phyloP scores from a whole-genome alignment of 2,797 vertebrate genomes.

The Tympanoctomys barrerae region DNA sequence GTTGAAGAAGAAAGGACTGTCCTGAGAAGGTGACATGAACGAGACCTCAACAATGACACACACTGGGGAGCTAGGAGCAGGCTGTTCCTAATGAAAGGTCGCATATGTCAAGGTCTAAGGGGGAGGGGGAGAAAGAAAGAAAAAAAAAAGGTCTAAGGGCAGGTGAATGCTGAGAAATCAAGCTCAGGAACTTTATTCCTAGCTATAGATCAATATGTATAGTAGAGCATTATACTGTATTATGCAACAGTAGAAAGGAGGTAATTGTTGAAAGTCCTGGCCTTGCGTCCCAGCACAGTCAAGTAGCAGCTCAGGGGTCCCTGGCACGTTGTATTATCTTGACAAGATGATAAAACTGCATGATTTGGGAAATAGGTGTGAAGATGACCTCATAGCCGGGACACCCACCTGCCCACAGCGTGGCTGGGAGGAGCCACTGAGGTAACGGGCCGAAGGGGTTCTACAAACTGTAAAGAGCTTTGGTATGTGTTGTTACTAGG shows the following conservation, averaged over 20 bases:
- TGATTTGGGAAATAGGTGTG: background rate
- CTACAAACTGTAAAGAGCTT: conserved; percentile 2
- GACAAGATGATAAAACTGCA: background rate
- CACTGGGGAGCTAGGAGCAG: background rate
- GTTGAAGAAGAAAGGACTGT: background rate
- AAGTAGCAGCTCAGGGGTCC: background rate
- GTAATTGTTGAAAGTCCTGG: background rate
- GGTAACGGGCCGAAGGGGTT: background rate
- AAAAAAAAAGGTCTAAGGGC: background rate
- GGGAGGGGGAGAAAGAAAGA: too few species aligned
- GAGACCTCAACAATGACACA: background rate
- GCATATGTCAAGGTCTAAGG: too few species aligned
- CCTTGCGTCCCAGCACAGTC: background rate
- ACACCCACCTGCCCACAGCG: background rate
- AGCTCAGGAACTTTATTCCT: background rate
- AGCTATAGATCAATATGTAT: background rate
- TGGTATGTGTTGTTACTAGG: background rate
- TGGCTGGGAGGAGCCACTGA: background rate
- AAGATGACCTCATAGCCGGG: background rate
- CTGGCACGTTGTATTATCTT: background rate
- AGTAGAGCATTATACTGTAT: background rate
- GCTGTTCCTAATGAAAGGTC: background rate
- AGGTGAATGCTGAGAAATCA: background rate
- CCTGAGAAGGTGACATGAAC: background rate
- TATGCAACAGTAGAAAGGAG: background rate